Percentiles rank a stretch among this genome's conserved stretches.
These are phyloP conservation scores for Coracopsis vasa DNA, from an alignment of 2,113 vertebrate genomes.

Conservation along the genomic window DNA sequence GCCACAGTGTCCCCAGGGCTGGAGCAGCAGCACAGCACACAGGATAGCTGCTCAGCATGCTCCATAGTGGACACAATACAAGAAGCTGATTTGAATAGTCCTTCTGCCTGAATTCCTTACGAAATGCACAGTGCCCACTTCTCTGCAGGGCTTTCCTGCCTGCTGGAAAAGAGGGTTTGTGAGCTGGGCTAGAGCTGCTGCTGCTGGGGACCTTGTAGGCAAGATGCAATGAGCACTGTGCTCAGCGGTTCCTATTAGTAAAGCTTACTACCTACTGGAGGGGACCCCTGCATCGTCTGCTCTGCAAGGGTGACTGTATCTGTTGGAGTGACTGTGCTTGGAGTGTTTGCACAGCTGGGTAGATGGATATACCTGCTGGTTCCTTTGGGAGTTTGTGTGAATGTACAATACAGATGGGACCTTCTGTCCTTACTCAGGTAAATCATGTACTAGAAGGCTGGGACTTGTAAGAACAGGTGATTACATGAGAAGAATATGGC, in stretches of 20 bases:
- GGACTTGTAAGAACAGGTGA: neutral
- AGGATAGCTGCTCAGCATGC: neutral
- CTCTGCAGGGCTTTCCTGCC: neutral
- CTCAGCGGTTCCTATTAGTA: neutral
- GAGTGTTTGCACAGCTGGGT: neutral
- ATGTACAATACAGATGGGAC: neutral
- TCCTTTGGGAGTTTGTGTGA: neutral
- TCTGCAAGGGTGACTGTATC: neutral
- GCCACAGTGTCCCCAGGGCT: neutral
- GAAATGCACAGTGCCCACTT: neutral
- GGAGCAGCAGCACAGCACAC: neutral
- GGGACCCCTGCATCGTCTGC: neutral
- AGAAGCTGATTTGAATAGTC: neutral
- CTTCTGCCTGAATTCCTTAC: neutral
- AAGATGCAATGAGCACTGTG: neutral
- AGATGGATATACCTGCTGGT: neutral
- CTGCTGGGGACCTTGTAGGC: neutral
- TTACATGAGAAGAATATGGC: neutral
- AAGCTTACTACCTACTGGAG: neutral
- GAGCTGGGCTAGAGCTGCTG: neutral
- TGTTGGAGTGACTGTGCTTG: neutral
- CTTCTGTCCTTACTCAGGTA: constrained; percentile 27
- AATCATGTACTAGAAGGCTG: neutral
- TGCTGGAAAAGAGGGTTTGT: neutral
- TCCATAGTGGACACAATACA: neutral